phyloP scores from a whole-genome alignment of 2,797 vertebrate genomes.

The Gorsachius magnificus region DNA sequence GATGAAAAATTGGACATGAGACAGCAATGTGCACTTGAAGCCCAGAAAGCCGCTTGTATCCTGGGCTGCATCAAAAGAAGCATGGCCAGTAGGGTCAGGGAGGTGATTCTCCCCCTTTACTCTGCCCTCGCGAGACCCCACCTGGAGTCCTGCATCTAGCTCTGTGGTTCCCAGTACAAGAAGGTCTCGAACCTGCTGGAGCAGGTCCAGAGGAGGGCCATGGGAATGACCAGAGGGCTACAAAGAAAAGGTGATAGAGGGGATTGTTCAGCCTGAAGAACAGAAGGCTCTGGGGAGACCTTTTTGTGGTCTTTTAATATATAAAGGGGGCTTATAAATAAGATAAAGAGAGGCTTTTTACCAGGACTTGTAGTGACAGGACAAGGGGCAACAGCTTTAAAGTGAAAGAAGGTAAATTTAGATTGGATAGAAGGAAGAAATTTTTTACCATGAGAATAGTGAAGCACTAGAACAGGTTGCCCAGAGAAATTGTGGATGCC shows the following conservation, averaged over 20 bases:
- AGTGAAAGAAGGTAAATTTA: background rate
- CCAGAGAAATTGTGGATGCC: too few species aligned
- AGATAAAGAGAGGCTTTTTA: background rate
- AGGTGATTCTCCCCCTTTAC: background rate
- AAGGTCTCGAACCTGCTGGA: background rate
- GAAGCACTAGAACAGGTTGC: background rate
- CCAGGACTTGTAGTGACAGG: background rate
- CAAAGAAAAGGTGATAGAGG: background rate
- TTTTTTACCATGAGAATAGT: background rate
- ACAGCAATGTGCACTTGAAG: fast-evolving
- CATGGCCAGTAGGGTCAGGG: background rate
- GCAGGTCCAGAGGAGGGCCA: background rate
- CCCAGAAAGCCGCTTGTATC: background rate
- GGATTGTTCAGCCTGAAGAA: background rate
- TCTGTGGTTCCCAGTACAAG: background rate
- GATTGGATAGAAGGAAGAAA: background rate
- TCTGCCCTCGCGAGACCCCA: background rate
- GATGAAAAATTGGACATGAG: background rate
- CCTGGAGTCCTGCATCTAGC: background rate
- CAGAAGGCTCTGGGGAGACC: background rate
- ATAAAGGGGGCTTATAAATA: background rate
- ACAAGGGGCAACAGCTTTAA: background rate
- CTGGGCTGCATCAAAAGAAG: background rate
- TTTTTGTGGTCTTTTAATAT: background rate
- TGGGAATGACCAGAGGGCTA: background rate